phyloP scores from a whole-genome alignment of 2,888 invertebrate species.

The Calameuta idolon region DNA sequence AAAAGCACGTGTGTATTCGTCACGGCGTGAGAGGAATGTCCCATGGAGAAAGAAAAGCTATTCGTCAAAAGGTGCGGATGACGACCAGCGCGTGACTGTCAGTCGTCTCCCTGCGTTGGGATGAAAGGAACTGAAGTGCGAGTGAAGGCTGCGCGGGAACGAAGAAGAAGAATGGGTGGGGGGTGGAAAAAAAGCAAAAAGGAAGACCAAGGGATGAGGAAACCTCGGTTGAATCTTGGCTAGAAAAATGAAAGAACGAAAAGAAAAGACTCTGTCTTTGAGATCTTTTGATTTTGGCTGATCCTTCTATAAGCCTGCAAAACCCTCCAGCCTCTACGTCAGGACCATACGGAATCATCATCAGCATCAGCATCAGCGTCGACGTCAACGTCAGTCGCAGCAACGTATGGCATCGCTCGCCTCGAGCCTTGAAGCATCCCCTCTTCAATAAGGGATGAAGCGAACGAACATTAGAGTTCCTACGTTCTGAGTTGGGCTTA shows the following conservation, averaged over 20 bases:
- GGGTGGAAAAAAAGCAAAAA: not conserved
- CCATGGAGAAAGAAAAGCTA: not conserved
- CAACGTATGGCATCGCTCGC: not conserved
- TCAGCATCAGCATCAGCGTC: not conserved
- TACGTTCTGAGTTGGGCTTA: not conserved
- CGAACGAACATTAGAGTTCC: not conserved
- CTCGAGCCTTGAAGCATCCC: not conserved
- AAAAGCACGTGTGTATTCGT: not conserved
- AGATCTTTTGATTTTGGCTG: not conserved
- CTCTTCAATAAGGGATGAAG: not conserved
- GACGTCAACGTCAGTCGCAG: not conserved
- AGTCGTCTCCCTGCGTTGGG: not conserved
- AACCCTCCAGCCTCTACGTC: not conserved
- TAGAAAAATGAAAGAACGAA: not conserved
- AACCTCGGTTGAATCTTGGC: not conserved
- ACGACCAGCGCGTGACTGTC: not conserved
- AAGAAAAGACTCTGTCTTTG: not conserved
- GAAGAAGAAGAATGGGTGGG: not conserved
- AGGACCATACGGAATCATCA: not conserved
- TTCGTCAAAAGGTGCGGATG: not conserved
- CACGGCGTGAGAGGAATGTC: not conserved
- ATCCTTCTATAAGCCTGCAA: not conserved
- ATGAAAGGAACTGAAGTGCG: not conserved
- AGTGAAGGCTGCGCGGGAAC: not conserved
- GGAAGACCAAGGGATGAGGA: not conserved